phyloP scores from a whole-genome alignment of 2,797 vertebrate species.

The Phataginus tricuspis region DNA sequence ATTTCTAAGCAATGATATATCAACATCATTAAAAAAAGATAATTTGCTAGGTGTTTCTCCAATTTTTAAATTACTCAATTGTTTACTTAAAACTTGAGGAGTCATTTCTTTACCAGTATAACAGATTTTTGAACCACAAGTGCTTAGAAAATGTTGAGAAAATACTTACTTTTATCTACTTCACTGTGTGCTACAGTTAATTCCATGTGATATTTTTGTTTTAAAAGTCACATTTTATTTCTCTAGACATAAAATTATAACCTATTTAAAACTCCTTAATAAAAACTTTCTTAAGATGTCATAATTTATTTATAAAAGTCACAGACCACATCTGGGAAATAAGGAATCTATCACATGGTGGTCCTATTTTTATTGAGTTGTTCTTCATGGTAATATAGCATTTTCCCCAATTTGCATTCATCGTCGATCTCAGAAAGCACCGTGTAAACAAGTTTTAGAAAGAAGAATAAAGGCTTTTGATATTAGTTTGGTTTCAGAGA shows the following conservation, averaged over 20 bases:
- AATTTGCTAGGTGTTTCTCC: not conserved
- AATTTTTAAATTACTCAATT: conserved; percentile 22
- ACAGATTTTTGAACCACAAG: not conserved
- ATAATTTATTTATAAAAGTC: conserved; percentile 70
- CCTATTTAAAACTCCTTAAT: conserved; percentile 46
- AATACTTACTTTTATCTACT: conserved; percentile 15
- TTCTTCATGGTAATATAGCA: conserved; percentile 57
- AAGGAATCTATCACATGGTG: conserved; percentile 43
- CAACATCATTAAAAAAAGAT: not conserved
- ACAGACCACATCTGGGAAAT: conserved; percentile 62
- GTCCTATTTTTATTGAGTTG: conserved; percentile 64
- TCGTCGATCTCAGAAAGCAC: conserved; percentile 54
- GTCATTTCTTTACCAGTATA: conserved; percentile 14
- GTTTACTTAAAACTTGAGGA: not conserved
- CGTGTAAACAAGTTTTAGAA: conserved; percentile 60
- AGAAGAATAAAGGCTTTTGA: conserved; percentile 52
- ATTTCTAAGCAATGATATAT: conserved; percentile 24
- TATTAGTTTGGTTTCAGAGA: conserved; percentile 75
- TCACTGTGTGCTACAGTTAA: conserved; percentile 10
- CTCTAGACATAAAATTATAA: conserved; percentile 52
- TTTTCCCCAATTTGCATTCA: conserved; percentile 54
- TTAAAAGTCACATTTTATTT: conserved; percentile 61
- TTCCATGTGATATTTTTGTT: conserved; percentile 23
- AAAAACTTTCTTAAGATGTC: conserved; percentile 58
- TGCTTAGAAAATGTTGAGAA: not conserved